Percentiles rank a stretch among this genome's conserved stretches.
Conservation (phyloP, 2,888 invertebrate genomes). For the Calliopum simillimum region DNA sequence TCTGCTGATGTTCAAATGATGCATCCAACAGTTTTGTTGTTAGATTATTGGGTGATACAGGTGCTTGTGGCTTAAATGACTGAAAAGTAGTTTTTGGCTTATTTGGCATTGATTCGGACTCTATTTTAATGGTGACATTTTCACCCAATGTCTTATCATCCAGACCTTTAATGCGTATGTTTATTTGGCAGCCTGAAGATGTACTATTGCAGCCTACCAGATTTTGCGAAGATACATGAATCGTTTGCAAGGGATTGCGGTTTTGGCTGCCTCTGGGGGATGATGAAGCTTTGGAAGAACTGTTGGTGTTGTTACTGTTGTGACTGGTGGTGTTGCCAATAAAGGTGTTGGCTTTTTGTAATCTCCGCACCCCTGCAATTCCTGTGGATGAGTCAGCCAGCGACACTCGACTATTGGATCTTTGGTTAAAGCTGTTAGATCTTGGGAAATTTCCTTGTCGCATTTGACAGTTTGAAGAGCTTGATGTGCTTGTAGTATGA, state of each 20-base stretch:
- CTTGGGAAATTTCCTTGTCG: neutral
- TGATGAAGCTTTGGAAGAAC: neutral
- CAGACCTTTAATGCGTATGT: conserved; percentile 52
- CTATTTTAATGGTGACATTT: conserved; percentile 54
- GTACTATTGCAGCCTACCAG: conserved; percentile 21
- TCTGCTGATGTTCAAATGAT: neutral
- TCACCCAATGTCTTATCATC: conserved; percentile 44
- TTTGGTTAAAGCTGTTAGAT: neutral
- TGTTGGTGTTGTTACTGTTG: conserved; percentile 28
- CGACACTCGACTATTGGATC: conserved; percentile 23
- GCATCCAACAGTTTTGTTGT: conserved; percentile 6
- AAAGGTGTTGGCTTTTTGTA: neutral
- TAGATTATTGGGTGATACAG: neutral
- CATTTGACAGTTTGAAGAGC: conserved; percentile 2
- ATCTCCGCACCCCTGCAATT: neutral
- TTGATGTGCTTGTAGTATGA: conserved; percentile 28
- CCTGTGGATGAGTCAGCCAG: conserved; percentile 6
- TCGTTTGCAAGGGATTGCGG: conserved; percentile 24
- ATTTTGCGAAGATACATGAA: conserved; percentile 26
- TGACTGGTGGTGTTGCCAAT: neutral
- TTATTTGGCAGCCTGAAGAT: conserved; percentile 55
- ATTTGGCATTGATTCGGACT: conserved; percentile 47
- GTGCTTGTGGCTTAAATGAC: neutral
- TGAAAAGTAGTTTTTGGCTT: neutral
- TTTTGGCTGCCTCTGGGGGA: neutral